Evolutionary conservation across 2,888 invertebrate species (phyloP).

Genomic region (Galerucella calmariensis): DNA sequence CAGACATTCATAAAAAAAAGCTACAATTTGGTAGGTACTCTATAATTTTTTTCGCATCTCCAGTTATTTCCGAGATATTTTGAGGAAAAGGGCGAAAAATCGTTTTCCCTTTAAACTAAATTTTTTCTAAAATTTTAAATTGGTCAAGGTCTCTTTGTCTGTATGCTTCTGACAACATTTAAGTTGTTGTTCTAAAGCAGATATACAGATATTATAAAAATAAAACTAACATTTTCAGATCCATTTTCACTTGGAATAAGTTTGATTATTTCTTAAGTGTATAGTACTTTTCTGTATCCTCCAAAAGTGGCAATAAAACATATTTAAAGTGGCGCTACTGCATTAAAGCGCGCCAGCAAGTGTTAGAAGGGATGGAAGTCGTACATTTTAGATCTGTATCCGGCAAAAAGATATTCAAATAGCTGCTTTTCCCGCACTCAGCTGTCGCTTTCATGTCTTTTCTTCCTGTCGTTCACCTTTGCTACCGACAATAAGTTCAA

Average conservation of each 20-base stretch:
- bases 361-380: constrained; percentile 54
- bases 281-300: not conserved
- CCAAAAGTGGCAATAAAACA: not conserved
- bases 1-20: too few relatives aligned
- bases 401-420: constrained; percentile 34
- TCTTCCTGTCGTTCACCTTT: constrained; percentile 26
- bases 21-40: too few relatives aligned
- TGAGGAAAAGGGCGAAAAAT: too few relatives aligned
- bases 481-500: not conserved
- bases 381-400: constrained; percentile 47
- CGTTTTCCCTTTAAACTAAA: too few relatives aligned
- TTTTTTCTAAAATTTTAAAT: too few relatives aligned
- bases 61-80: too few relatives aligned
- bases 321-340: constrained; percentile 28
- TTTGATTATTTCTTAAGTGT: not conserved
- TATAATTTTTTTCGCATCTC: too few relatives aligned
- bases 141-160: too few relatives aligned
- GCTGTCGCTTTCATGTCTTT: constrained; percentile 35
- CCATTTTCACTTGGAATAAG: not conserved
- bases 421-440: constrained; percentile 18
- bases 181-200: too few relatives aligned
- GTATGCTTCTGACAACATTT: too few relatives aligned
- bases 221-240: too few relatives aligned
- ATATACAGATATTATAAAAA: too few relatives aligned
- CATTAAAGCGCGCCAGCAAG: constrained; percentile 42